Conservation (phyloP, 2,797 vertebrate genomes). For the Alfaro cultratus region DNA sequence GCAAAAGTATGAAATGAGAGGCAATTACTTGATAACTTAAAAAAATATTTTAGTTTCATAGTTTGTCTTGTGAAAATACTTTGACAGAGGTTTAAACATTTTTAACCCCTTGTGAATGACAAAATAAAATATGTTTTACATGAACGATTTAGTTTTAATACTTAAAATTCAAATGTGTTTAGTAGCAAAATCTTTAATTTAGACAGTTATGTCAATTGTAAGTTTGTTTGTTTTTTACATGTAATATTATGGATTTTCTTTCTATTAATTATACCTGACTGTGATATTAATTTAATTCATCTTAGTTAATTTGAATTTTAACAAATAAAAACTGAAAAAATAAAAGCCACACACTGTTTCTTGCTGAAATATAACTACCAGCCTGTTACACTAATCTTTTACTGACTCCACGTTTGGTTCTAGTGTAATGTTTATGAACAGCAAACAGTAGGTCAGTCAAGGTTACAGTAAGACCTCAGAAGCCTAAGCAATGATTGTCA, state of each 20-base stretch:
- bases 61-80: neutral
- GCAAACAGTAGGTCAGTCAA: slow-evolving; percentile 35
- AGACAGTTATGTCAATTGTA: neutral
- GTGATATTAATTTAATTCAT: neutral
- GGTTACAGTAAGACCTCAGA: slow-evolving; percentile 51
- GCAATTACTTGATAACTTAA: neutral
- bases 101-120: neutral
- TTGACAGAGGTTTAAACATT: neutral
- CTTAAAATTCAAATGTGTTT: neutral
- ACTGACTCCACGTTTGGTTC: neutral
- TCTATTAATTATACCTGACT: neutral
- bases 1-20: neutral
- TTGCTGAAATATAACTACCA: neutral
- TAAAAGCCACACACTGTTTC: neutral
- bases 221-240: neutral
- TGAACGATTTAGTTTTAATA: neutral
- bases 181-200: neutral
- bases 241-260: neutral
- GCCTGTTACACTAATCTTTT: neutral
- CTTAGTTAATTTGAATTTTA: neutral
- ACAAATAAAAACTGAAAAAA: neutral
- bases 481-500: slow-evolving; percentile 59
- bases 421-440: neutral
- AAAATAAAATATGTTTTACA: neutral
- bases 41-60: neutral